Conservation (phyloP, 2,888 invertebrate species). For the Linnaemya tessellans region DNA sequence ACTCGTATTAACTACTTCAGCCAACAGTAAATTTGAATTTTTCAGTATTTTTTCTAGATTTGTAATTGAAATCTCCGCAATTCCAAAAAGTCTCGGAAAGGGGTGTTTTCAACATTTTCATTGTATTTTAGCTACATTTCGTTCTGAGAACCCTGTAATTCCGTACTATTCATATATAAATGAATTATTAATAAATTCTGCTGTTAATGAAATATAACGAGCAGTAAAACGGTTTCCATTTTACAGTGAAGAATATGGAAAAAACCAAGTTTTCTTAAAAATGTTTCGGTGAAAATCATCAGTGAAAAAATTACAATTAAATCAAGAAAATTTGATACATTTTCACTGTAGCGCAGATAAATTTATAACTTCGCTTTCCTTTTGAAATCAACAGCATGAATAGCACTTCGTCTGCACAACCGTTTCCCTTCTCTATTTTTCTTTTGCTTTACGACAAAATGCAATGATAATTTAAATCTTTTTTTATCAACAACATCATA, state of each 20-base stretch:
- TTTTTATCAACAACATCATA: constrained; percentile 67
- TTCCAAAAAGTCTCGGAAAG: too few relatives aligned
- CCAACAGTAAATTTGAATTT: too few relatives aligned
- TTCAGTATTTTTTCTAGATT: too few relatives aligned
- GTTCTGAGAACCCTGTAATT: too few relatives aligned
- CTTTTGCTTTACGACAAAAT: constrained; percentile 16
- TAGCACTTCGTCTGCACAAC: constrained; percentile 23
- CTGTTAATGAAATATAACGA: too few relatives aligned
- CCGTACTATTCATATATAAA: too few relatives aligned
- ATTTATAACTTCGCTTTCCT: constrained; percentile 35
- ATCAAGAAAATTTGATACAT: constrained; percentile 30
- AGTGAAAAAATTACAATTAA: constrained; percentile 47
- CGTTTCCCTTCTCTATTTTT: not conserved
- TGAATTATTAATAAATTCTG: too few relatives aligned
- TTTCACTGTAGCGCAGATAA: constrained; percentile 11
- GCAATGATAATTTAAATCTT: constrained; percentile 70
- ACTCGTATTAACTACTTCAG: too few relatives aligned
- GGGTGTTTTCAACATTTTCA: too few relatives aligned
- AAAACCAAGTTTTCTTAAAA: not conserved
- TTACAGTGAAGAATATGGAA: not conserved
- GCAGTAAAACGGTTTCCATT: too few relatives aligned
- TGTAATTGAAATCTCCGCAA: too few relatives aligned
- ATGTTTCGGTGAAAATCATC: not conserved
- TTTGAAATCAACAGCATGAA: constrained; percentile 55
- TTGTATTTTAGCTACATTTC: too few relatives aligned